These are phyloP conservation scores for Oncorhynchus nerka DNA, from an alignment of 2,113 vertebrate species.

Conservation along the genomic window DNA sequence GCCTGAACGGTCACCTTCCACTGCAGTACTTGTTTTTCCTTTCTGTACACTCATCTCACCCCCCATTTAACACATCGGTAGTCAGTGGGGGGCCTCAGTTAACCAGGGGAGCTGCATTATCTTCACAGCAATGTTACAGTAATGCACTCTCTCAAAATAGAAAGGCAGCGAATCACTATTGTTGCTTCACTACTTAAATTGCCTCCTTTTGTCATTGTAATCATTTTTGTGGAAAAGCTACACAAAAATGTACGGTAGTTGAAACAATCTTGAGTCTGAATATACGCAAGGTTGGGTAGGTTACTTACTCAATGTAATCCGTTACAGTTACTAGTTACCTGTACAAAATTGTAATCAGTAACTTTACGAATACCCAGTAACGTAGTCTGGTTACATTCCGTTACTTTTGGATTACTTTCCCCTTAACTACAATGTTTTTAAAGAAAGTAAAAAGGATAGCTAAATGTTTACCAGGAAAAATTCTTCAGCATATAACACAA, in stretches of 20 bases:
- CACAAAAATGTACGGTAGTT: background rate
- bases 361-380: too few relatives aligned
- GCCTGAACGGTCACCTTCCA: background rate
- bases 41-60: background rate
- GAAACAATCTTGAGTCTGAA: background rate
- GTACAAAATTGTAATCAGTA: too few relatives aligned
- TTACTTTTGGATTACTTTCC: too few relatives aligned
- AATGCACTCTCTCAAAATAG: too few relatives aligned
- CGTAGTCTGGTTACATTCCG: too few relatives aligned
- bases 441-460: too few relatives aligned
- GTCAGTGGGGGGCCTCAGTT: background rate
- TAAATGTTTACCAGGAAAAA: too few relatives aligned
- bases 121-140: background rate
- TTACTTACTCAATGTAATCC: too few relatives aligned
- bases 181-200: background rate
- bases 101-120: background rate
- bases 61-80: background rate
- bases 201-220: background rate
- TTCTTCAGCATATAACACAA: too few relatives aligned
- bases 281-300: too few relatives aligned
- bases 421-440: too few relatives aligned
- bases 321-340: too few relatives aligned
- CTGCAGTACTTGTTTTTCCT: background rate
- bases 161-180: background rate
- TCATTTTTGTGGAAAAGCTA: background rate